Evolutionary conservation across 2,113 vertebrate genomes (phyloP).

Genomic region (Edolisoma coerulescens): DNA sequence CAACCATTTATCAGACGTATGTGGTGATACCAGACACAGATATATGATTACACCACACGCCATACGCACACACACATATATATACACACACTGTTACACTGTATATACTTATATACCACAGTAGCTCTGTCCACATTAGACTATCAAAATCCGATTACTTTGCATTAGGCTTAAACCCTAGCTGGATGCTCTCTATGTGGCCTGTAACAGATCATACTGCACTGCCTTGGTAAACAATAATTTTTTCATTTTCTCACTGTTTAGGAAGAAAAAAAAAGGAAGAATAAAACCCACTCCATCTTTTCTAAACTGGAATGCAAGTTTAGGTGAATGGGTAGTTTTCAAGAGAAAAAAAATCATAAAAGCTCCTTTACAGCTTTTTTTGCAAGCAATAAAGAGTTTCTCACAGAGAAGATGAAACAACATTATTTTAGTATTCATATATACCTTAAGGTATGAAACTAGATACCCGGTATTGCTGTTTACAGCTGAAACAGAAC

Average conservation of each 20-base stretch:
- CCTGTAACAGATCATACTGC: not conserved
- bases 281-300: fast-evolving
- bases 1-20: not conserved
- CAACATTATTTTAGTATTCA: not conserved
- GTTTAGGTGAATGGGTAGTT: not conserved
- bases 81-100: not conserved
- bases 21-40: not conserved
- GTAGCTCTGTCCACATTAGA: not conserved
- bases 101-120: not conserved
- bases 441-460: not conserved
- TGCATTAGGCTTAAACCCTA: not conserved
- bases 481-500: slow-evolving; percentile 1
- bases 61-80: not conserved
- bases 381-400: not conserved
- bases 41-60: not conserved
- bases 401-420: not conserved
- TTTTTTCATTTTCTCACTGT: not conserved
- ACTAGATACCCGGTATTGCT: not conserved
- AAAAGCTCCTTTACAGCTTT: not conserved
- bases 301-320: not conserved
- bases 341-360: not conserved
- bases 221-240: not conserved
- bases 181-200: not conserved
- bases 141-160: not conserved
- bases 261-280: not conserved